Evolutionary conservation across 2,888 invertebrate genomes (phyloP).

Genomic region (Drosophila nr. fundita): DNA sequence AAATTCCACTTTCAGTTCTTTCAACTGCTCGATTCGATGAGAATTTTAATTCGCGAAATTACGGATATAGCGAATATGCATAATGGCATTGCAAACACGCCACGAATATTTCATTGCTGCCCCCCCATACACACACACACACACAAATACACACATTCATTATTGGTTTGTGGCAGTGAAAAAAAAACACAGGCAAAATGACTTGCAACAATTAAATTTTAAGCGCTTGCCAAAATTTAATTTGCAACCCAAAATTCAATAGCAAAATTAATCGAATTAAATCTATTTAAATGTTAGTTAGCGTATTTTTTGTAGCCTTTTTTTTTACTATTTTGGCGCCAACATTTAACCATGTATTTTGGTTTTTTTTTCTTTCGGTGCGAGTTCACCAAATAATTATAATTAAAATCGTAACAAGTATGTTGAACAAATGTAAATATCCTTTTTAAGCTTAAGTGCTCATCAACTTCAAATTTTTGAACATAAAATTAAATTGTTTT

Average conservation of each 20-base stretch:
- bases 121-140: not conserved
- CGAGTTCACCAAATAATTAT: not conserved
- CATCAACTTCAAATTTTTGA: not conserved
- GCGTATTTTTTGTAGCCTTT: not conserved
- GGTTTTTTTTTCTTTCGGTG: not conserved
- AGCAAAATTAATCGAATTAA: not conserved
- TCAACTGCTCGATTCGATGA: not conserved
- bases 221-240: conserved; percentile 22
- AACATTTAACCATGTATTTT: not conserved
- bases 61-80: conserved; percentile 18
- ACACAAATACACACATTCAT: not conserved
- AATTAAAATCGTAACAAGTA: not conserved
- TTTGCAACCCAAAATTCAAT: conserved; percentile 34
- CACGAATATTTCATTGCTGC: conserved; percentile 48
- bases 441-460: too few species aligned
- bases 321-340: not conserved
- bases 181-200: conserved; percentile 12
- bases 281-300: not conserved
- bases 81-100: conserved; percentile 38
- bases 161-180: conserved; percentile 1
- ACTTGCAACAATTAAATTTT: conserved; percentile 34
- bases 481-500: not conserved
- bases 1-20: not conserved
- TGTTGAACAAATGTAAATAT: not conserved
- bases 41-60: conserved; percentile 12